phyloP scores from a whole-genome alignment of 2,797 vertebrate genomes.

The Cynopterus sphinx region DNA sequence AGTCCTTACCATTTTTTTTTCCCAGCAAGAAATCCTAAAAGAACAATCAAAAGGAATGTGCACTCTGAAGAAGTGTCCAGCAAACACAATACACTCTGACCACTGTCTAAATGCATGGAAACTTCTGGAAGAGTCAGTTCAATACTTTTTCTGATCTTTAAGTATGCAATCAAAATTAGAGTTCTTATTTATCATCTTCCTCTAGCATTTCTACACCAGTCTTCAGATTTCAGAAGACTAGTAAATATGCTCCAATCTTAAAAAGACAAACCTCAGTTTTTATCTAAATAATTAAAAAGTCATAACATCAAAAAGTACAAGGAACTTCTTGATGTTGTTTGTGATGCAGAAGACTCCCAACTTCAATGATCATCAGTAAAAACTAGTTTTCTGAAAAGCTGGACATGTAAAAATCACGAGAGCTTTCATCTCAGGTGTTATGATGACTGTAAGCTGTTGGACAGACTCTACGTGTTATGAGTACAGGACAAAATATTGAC shows the following conservation, averaged over 20 bases:
- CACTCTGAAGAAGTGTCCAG: background rate
- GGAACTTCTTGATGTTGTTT: background rate
- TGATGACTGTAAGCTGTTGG: background rate
- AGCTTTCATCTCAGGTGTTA: background rate
- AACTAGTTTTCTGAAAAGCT: background rate
- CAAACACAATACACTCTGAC: too few species aligned
- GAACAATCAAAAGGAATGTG: background rate
- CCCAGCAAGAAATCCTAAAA: constrained; percentile 40
- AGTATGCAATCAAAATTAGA: background rate
- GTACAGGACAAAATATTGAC: background rate
- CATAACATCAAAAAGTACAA: background rate
- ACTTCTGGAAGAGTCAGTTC: background rate
- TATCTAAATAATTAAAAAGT: background rate
- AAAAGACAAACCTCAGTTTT: background rate
- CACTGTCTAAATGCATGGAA: background rate
- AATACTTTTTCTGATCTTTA: background rate
- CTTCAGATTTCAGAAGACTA: background rate
- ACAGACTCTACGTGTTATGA: background rate
- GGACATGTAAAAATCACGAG: background rate
- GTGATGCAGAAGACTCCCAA: background rate
- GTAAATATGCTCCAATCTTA: background rate
- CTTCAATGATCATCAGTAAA: background rate
- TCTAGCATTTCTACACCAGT: background rate
- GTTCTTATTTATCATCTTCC: background rate
- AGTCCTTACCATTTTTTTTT: constrained; percentile 56